Conservation (phyloP, 2,113 vertebrate species). For the Pluvianellus socialis region DNA sequence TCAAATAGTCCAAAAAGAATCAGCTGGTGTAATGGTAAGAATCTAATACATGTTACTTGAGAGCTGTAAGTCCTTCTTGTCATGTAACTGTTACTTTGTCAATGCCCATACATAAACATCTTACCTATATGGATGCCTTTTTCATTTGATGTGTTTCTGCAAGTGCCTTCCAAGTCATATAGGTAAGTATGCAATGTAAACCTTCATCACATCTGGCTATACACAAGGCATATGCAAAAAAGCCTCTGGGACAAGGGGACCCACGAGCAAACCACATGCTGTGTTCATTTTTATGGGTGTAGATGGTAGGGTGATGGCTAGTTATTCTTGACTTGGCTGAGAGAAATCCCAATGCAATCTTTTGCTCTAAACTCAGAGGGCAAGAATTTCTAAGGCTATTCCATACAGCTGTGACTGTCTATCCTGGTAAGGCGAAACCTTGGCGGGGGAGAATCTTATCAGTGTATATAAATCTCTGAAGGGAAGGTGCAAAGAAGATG, state of each 20-base stretch:
- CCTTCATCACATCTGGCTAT: not conserved
- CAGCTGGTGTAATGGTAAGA: not conserved
- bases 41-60: not conserved
- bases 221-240: not conserved
- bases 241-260: not conserved
- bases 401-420: not conserved
- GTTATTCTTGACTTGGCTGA: not conserved
- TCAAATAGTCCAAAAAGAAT: not conserved
- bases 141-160: not conserved
- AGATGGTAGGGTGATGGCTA: not conserved
- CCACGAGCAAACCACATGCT: not conserved
- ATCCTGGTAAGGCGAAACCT: not conserved
- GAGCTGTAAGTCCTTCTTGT: not conserved
- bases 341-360: not conserved
- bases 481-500: not conserved
- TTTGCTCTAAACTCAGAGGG: not conserved
- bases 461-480: not conserved
- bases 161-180: not conserved
- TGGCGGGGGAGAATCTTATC: not conserved
- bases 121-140: fast-evolving
- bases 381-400: not conserved
- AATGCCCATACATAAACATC: not conserved
- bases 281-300: not conserved
- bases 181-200: not conserved
- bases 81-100: not conserved